Percentiles rank a stretch among this genome's conserved stretches.
phyloP scores from a whole-genome alignment of 2,888 invertebrate species.

The Synanthedon myopaeformis region DNA sequence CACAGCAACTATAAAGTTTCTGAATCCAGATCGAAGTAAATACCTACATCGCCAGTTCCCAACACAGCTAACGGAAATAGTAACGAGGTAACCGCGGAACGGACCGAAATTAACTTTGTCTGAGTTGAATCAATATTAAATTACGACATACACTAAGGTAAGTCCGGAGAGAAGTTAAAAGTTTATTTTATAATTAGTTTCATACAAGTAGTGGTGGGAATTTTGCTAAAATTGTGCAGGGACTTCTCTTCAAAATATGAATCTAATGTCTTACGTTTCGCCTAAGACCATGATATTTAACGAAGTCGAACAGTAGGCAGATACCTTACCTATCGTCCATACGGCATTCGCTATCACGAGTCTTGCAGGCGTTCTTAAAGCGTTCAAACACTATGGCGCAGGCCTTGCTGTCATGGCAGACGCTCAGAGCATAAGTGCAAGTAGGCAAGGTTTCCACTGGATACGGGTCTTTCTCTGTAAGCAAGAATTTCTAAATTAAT shows the following conservation, averaged over 20 bases:
- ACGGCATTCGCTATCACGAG: conserved; percentile 86
- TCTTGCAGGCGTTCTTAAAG: conserved; percentile 89
- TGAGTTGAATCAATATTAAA: neutral
- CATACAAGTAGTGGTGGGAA: too few relatives aligned
- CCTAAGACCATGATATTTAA: neutral
- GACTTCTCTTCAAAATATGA: too few relatives aligned
- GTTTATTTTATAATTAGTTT: too few relatives aligned
- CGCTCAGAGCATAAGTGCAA: conserved; percentile 88
- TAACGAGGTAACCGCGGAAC: neutral
- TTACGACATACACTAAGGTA: neutral
- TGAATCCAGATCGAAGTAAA: neutral
- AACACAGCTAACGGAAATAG: neutral
- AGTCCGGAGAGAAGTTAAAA: too few relatives aligned
- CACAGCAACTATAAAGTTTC: neutral
- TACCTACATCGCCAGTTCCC: neutral
- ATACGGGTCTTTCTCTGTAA: conserved; percentile 88
- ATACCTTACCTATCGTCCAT: conserved; percentile 85
- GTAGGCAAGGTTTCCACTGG: conserved; percentile 90
- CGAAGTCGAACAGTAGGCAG: neutral
- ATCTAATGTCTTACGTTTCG: too few relatives aligned
- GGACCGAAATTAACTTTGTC: neutral
- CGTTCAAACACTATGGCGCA: conserved; percentile 87
- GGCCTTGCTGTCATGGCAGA: conserved; percentile 84
- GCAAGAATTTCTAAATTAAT: neutral
- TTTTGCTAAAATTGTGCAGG: too few relatives aligned